Evolutionary conservation across 2,113 vertebrate genomes (phyloP).

Genomic region (Cebidichthys violaceus): DNA sequence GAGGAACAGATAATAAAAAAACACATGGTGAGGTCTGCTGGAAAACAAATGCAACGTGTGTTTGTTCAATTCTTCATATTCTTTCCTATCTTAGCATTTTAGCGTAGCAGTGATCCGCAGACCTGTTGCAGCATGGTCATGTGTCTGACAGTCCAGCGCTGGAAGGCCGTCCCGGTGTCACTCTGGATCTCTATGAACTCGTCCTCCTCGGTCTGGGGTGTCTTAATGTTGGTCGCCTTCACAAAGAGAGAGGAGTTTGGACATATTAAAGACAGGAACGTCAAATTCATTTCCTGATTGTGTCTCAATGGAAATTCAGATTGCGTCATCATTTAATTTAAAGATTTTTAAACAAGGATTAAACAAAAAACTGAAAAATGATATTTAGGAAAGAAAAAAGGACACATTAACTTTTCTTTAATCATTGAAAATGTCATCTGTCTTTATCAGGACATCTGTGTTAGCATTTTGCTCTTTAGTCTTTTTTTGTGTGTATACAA

Average conservation of each 20-base stretch:
- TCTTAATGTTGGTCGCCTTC: conserved; percentile 95
- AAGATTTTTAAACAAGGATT: neutral
- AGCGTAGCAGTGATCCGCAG: neutral
- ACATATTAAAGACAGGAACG: neutral
- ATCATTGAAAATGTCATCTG: neutral
- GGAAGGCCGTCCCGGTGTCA: conserved; percentile 96
- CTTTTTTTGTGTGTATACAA: neutral
- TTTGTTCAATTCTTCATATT: neutral
- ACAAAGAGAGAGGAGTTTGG: neutral
- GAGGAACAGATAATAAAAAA: conserved; percentile 9
- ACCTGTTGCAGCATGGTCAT: conserved; percentile 94
- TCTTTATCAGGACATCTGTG: neutral
- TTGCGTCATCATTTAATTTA: neutral
- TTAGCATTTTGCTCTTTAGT: neutral
- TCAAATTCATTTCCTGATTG: no score
- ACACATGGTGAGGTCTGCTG: neutral
- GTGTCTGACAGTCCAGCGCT: conserved; percentile 93
- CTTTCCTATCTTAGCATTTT: neutral
- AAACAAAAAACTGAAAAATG: neutral
- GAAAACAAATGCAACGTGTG: neutral
- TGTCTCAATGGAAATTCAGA: neutral
- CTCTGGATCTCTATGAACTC: conserved; percentile 99
- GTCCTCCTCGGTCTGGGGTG: conserved; percentile 91
- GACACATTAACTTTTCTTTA: neutral
- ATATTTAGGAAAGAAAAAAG: neutral